phyloP scores from a whole-genome alignment of 1,140 invertebrate species.

The Euura saliciscinereae region DNA sequence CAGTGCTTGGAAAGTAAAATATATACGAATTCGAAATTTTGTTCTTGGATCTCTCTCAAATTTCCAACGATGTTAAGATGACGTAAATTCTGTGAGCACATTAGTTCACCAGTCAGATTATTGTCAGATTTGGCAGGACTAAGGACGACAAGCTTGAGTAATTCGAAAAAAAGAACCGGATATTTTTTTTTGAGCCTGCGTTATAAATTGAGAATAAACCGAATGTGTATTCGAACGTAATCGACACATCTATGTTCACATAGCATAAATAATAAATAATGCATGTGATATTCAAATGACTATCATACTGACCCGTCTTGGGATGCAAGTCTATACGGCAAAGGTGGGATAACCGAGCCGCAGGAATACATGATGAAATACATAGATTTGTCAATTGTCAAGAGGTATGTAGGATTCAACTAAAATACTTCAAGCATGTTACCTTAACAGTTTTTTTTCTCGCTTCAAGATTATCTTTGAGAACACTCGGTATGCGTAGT shows the following conservation, averaged over 20 bases:
- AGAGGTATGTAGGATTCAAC: background rate
- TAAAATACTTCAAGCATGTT: too few species aligned
- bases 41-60: too few species aligned
- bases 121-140: slow-evolving; percentile 1
- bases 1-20: too few species aligned
- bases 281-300: background rate
- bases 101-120: background rate
- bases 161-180: background rate
- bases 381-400: background rate
- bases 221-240: background rate
- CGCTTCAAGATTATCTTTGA: too few species aligned
- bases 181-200: background rate
- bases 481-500: too few species aligned
- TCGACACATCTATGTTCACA: background rate
- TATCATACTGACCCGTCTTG: background rate
- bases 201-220: too few species aligned
- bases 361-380: background rate
- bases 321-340: background rate
- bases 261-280: background rate
- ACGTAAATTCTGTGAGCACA: too few species aligned
- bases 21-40: too few species aligned
- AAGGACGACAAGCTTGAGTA: background rate
- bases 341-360: background rate
- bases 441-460: too few species aligned
- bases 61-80: too few species aligned